Base-by-base conservation (phyloP, 1,140 invertebrate species). In the Aphidius gifuensis region DNA sequence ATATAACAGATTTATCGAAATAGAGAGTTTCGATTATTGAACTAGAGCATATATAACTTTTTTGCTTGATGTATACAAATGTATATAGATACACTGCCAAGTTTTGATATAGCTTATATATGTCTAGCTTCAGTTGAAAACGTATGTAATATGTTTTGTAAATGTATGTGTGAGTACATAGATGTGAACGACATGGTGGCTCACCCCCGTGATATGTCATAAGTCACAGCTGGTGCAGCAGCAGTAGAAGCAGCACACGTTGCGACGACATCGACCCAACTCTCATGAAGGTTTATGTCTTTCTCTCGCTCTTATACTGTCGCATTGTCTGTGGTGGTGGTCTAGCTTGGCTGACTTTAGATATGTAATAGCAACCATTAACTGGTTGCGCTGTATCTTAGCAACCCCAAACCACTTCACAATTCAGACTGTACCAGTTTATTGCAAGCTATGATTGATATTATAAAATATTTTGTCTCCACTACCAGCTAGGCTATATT, bases 371-470 rank as follows among this genome's bases (percentile, higher is more conserved):
- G 64, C 1, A 11, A 2, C 71, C 71, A 76, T 75, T 76, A 76
- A 73, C 73, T 67, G 68, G 64, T 72, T 71, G 23, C 4, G 2
- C 72, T 75, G 74, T 75, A 74, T 75, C 73, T 75, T 75, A 71
- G 73, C 74, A 74, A 73, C 73, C 66, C 60, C 48, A 65, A 50
- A 32, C 43, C 40, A 11, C 40, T 55, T 43, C 43, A 42, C 21
- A 45, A 48, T 32, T 47, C 64, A 60, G 45, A 7, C 47, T 59
- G 53, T 38, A 62, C 40, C 66, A 68, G 67, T 74, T 74, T 76
- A 76, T 74, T 74, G 69, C 74, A 58, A 56, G 57, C 64, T 68
- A 75, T 74, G 74, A 76, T 76, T 74, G 72, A 74, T 76, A 74
- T 68, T 74, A 58, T 70, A 71, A 75, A 72, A 71, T 72, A 72